Evolutionary conservation across 2,888 invertebrate genomes (phyloP).

Genomic region (Tuberolachnus salignus): DNA sequence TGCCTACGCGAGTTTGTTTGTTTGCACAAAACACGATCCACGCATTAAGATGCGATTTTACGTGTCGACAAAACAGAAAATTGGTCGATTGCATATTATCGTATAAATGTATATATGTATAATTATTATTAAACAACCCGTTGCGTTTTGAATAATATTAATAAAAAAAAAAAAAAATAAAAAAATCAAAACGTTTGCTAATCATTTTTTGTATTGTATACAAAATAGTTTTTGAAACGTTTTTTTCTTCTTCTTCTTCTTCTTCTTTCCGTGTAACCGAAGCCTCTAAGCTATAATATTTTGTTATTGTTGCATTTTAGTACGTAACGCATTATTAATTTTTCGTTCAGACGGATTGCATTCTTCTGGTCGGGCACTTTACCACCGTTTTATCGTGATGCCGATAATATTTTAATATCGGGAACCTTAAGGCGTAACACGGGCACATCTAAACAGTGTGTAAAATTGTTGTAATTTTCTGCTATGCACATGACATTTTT

Average conservation of each 20-base stretch:
- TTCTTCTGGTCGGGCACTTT: conserved; percentile 1
- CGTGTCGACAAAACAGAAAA: conserved; percentile 11
- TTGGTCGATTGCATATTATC: conserved; percentile 7
- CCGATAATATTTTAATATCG: no score
- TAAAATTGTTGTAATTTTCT: no score
- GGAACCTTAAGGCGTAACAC: no score
- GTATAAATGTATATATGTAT: neutral
- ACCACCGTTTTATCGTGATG: neutral
- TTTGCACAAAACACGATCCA: neutral
- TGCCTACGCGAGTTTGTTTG: no score
- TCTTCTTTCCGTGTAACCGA: neutral
- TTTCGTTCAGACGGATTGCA: neutral
- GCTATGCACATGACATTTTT: no score
- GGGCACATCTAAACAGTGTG: no score
- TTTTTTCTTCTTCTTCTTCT: neutral
- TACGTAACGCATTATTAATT: neutral
- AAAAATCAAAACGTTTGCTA: conserved; percentile 11
- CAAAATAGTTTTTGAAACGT: conserved; percentile 13
- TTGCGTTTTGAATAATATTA: neutral
- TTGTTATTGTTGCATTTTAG: conserved; percentile 12
- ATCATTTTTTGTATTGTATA: neutral
- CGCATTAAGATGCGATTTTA: conserved; percentile 21
- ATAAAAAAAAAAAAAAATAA: neutral
- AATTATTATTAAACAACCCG: neutral
- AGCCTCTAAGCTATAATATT: conserved; percentile 7